Base-by-base conservation (phyloP, 2,797 vertebrate species). In the Thamnophis elegans region DNA sequence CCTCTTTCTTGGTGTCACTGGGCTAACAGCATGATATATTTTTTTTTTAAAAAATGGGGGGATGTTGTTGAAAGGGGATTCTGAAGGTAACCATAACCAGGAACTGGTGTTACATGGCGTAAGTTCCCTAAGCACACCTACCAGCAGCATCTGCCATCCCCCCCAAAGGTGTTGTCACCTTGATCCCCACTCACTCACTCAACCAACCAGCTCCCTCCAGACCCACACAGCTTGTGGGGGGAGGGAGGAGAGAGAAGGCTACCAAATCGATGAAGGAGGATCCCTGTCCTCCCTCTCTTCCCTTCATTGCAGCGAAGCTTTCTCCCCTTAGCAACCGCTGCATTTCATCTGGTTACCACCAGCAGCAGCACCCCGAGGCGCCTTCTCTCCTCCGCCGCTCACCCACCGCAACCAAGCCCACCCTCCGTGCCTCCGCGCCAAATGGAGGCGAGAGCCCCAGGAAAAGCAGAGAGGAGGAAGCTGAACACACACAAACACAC, bases 221-320 rank as follows among this genome's bases (percentile, higher is more conserved):
- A 68, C 59, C 88, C 53, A 47, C 59, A 51, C 51, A n/a, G 51
- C 73, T 90, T 92, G 12, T 2, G 47, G 47, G 47, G 11, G 5
- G 1, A 10, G 3, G 11, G 4, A 4, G 4, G 68, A 78, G n/a
- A 51, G 42, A 60, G 82, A 85, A 87, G n/a, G 88, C 78, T 60
- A 36, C 56, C 53, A 13, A 53, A 51, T 2, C 59, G 13, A 11
- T 12, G 42, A 36, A 26, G 82, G 87, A 56, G 47, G 32, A 42
- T 18, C 60, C 16, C 62, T 8, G n/a, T 55, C 25, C 36, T 26
- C n/a, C 26, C 20, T 11, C 59, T 47, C 65, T 58, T 25, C 56
- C 62, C 32, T 85, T 3, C 25, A 65, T 89, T 88, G 68, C 18
- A 62, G 86, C n/a, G 91, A 93, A 90, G 85, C 93, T 85, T 95